A percentile compares a stretch with the other conserved stretches of the same genome.
phyloP scores from a whole-genome alignment of 53 echinoderm and acorn worm genomes.

The Paracentrotus lividus region DNA sequence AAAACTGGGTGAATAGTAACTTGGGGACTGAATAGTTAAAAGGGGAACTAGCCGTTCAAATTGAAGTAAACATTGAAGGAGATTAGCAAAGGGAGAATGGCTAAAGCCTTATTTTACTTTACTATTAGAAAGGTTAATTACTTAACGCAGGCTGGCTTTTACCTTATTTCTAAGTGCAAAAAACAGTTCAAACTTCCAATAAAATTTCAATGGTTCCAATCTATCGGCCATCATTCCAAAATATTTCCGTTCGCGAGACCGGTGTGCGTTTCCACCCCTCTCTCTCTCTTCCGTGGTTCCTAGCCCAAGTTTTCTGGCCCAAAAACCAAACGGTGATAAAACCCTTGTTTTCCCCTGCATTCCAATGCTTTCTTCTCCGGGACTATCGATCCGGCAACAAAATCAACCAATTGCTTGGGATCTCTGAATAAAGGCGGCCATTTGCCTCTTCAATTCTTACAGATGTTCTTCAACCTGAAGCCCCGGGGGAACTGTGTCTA shows the following conservation, averaged over 20 bases:
- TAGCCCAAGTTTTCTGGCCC: slow-evolving; percentile 25
- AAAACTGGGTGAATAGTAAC: too few relatives aligned
- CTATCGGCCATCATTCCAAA: slow-evolving; percentile 46
- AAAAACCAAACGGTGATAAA: slow-evolving; percentile 21
- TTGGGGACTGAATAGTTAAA: neutral
- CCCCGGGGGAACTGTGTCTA: neutral
- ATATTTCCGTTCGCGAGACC: neutral
- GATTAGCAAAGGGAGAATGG: neutral
- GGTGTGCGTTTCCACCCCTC: slow-evolving; percentile 57
- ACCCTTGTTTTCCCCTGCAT: slow-evolving; percentile 45
- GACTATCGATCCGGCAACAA: slow-evolving; percentile 56
- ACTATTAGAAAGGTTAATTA: slow-evolving; percentile 51
- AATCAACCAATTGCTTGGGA: slow-evolving; percentile 47
- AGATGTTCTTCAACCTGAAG: slow-evolving; percentile 63
- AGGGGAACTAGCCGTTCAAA: neutral
- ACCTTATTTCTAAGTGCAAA: slow-evolving; percentile 50
- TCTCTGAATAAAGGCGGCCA: slow-evolving; percentile 44
- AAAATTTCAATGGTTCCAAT: slow-evolving; percentile 60
- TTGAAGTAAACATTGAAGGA: neutral
- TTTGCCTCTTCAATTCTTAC: slow-evolving; percentile 45
- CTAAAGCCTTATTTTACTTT: slow-evolving; percentile 30
- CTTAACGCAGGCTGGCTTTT: slow-evolving; percentile 27
- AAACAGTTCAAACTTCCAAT: slow-evolving; percentile 64
- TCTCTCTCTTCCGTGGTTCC: slow-evolving; percentile 24
- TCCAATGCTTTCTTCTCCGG: neutral